Conservation (phyloP, 1,140 invertebrate species). For the Drosophila melanica region DNA sequence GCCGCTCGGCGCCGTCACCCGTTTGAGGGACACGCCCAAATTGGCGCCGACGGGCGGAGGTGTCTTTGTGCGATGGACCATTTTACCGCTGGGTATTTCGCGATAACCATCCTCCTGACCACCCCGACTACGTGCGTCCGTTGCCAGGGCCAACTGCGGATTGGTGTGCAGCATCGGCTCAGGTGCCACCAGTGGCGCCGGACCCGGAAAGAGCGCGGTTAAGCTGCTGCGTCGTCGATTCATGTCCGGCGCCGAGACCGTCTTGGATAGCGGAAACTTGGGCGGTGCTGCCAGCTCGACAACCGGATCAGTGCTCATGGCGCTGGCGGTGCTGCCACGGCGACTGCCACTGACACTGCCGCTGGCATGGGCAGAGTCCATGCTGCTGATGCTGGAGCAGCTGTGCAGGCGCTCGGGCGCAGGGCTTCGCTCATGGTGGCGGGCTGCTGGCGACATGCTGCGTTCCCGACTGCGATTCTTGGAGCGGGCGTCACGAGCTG, state of each 20-base stretch:
- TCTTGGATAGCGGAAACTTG: slow-evolving; percentile 71
- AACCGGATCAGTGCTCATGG: slow-evolving; percentile 26
- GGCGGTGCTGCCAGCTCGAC: slow-evolving; percentile 20
- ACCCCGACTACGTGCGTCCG: slow-evolving; percentile 10
- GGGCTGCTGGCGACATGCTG: slow-evolving; percentile 42
- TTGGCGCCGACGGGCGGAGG: slow-evolving; percentile 78
- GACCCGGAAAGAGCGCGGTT: slow-evolving; percentile 72
- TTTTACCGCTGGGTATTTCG: slow-evolving; percentile 75
- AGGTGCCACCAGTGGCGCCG: slow-evolving; percentile 66
- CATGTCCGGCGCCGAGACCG: slow-evolving; percentile 69
- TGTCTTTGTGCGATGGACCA: slow-evolving; percentile 78
- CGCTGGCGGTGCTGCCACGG: slow-evolving; percentile 71
- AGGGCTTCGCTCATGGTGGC: slow-evolving; percentile 57
- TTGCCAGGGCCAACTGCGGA: slow-evolving; percentile 25
- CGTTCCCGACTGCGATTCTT: slow-evolving; percentile 62
- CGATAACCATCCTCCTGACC: slow-evolving; percentile 58
- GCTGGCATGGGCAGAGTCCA: slow-evolving; percentile 59
- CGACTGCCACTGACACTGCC: slow-evolving; percentile 62
- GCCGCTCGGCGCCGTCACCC: slow-evolving; percentile 69
- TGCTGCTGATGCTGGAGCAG: slow-evolving; percentile 74
- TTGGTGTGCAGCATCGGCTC: slow-evolving; percentile 68
- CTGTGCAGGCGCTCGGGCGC: slow-evolving; percentile 76
- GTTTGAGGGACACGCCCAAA: slow-evolving; percentile 72
- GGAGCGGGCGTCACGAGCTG: slow-evolving; percentile 61
- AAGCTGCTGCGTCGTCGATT: slow-evolving; percentile 67